Base-by-base conservation (phyloP, 1,140 invertebrate species). In the Frieseomelitta varia region DNA sequence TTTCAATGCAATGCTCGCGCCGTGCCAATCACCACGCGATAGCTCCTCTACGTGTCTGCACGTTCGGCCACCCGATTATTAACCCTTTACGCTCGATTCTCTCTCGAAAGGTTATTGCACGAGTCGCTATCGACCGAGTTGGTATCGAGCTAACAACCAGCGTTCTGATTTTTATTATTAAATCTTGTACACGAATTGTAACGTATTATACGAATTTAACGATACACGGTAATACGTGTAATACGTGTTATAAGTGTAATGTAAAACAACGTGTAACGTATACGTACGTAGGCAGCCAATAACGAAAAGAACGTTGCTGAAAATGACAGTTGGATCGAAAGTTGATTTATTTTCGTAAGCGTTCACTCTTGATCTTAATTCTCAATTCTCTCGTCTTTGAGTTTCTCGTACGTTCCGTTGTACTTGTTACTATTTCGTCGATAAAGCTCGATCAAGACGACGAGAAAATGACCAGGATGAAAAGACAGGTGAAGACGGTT, bases 1-100 rank as follows among this genome's bases (percentile, higher is more conserved):
- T 92, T 93, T 93, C 91, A 92, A 94, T 93, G 76, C 53, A 61
- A 55, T 53, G 67, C 56, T 74, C 56, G 82, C 58, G 55, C 47
- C 82, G 67, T 39, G 76, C 68, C 76, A 73, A 69, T 72, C 77
- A 72, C 30, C 17, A 27, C 51, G 15, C 21, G 34, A 71, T 24
- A 8, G 21, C 68, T 21, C 17, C 53, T 58, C 55, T 39, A 39
- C 30, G 21, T 71, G 65, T 19, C 65, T 67, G 65, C 8, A 8
- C 47, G 39, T 51, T 17, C 24, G 10, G 12, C 24, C 24, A 39
- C 39, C n/a, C n/a, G 15, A 51, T n/a, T n/a, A 72, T 72, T 51
- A 71, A 71, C 39, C 68, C 68, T 71, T 71, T 21, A 47, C 39
- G 68, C 24, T 71, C 34, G 68, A 71, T 24, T 47, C n/a, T 27